Evolutionary conservation across 2,888 invertebrate species (phyloP).

Genomic region (Caenorhabditis plicata): DNA sequence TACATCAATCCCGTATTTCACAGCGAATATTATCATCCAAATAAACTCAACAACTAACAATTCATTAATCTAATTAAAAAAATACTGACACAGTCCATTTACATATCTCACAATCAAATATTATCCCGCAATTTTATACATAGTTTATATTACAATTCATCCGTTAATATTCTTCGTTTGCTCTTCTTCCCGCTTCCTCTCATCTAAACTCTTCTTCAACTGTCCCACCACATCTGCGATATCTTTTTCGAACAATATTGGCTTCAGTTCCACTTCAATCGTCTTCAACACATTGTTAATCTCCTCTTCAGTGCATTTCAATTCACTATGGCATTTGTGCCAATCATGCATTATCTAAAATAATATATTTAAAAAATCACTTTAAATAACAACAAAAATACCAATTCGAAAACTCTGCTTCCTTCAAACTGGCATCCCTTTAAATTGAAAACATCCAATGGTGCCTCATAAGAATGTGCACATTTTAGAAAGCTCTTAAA

Average conservation of each 20-base stretch:
- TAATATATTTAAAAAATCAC: background rate
- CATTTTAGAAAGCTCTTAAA: background rate
- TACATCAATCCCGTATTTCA: too few species aligned
- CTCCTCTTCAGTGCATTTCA: background rate
- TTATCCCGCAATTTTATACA: too few species aligned
- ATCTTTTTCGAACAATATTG: conserved; percentile 11
- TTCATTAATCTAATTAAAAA: too few species aligned
- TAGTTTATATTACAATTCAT: too few species aligned
- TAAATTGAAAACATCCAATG: background rate
- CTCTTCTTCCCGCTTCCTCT: too few species aligned
- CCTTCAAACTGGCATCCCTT: conserved; percentile 25
- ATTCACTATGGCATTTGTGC: background rate
- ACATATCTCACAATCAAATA: too few species aligned
- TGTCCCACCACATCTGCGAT: background rate
- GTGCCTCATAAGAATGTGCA: background rate
- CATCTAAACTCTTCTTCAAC: too few species aligned
- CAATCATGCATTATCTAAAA: conserved; percentile 25
- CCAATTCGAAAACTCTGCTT: conserved; percentile 18
- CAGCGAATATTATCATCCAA: too few species aligned
- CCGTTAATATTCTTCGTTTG: too few species aligned
- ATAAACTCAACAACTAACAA: too few species aligned
- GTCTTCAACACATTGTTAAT: background rate
- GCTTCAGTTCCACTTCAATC: background rate
- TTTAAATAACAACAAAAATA: too few species aligned
- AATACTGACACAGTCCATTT: too few species aligned